Base-by-base conservation (phyloP, 2,113 vertebrate species). In the Meriones unguiculatus region DNA sequence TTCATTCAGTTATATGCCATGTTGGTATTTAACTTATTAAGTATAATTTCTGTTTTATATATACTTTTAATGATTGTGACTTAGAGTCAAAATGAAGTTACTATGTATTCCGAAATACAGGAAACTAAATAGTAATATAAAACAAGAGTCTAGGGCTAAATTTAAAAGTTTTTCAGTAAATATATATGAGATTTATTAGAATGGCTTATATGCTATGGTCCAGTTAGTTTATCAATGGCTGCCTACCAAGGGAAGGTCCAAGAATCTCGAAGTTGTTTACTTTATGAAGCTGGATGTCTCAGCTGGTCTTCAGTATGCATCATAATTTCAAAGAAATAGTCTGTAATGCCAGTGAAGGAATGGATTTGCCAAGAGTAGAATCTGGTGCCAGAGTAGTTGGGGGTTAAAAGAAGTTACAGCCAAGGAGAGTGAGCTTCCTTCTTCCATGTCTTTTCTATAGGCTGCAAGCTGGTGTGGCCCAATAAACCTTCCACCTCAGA, bases 1-100 rank as follows among this genome's bases (percentile, higher is more conserved):
- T 94, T 28, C 76, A 14, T 90, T 87, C 87, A 72, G 8, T 87
- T 87, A 32, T 62, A 4, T 93, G 20, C 18, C 38, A 57, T 84
- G 22, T 62, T 84, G 57, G 22, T 38, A 62, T 64, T 30, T 87
- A 87, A 57, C 50, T 67, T 59, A 30, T 41, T 69, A 75, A 87
- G 59, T 30, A 57, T 87, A 69, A 54, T 90, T 59, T 95, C 35
- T 65, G 32, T 96, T 75, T 89, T 95, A 84, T 86, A 9, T 87
- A 70, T 82, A 65, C 32, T 46, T 93, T 93, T 57, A 65, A 67
- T 87, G n/a, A 87, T 64, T 73, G 62, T 67, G 35, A 38, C 46
- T 90, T 84, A 91, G 52, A 54, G n/a, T 87, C 87, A 65, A 77
- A 93, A 77, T 96, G 52, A 95, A 93, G 38, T 70, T 90, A 50